These are phyloP conservation scores for Ischnura elegans DNA, from an alignment of 2,888 invertebrate genomes.

Conservation along the genomic window DNA sequence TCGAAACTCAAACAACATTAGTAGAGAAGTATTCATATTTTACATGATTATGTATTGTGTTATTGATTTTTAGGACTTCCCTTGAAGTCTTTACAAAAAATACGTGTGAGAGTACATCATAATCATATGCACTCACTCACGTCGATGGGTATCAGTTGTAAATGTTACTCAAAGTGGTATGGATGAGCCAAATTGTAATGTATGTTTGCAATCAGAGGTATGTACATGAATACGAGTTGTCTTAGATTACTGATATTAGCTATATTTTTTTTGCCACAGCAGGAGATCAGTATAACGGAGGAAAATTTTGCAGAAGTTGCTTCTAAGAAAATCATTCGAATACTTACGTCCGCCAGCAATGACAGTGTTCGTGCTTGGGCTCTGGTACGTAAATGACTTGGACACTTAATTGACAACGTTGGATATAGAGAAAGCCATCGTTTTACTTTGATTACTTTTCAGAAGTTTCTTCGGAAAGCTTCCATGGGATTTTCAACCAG, in stretches of 20 bases:
- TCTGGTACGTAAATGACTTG: not conserved
- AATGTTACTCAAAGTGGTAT: no score
- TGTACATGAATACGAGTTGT: no score
- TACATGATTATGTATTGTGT: no score
- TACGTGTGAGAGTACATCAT: not conserved
- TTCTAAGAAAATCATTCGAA: not conserved
- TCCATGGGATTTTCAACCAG: not conserved
- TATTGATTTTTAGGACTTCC: no score
- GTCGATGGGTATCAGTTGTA: no score
- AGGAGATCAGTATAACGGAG: not conserved
- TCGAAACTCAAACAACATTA: no score
- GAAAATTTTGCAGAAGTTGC: not conserved
- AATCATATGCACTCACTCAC: no score
- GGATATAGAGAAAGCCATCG: not conserved
- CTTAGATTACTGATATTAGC: no score
- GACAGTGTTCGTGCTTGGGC: not conserved
- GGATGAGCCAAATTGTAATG: not conserved
- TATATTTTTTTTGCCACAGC: not conserved
- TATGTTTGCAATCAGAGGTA: no score
- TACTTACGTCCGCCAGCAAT: not conserved
- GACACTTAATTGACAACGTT: not conserved
- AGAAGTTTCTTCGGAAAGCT: conserved; percentile 38
- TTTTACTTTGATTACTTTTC: not conserved
- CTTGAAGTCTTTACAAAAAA: no score
- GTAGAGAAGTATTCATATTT: no score